Base-by-base conservation (phyloP, 2,797 vertebrate species). In the Percopsis omiscomaycus region DNA sequence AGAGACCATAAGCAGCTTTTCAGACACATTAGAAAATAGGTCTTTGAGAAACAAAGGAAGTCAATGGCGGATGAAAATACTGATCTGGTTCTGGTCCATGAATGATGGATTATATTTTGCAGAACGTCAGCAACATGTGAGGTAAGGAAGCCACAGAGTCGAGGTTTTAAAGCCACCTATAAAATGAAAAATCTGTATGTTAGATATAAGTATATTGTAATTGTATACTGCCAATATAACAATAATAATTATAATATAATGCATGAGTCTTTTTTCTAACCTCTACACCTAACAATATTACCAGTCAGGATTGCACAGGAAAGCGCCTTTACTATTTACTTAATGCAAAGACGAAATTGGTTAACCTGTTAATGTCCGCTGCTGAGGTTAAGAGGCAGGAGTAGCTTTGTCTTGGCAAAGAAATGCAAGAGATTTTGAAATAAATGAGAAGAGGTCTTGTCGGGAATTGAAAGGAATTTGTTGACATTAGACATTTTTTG, bases 321-420 rank as follows among this genome's bases (percentile, higher is more conserved):
- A 15, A 12, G 10, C 13, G 62, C 77, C 30, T 56, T n/a, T n/a
- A n/a, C n/a, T 29, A 37, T 37, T 37, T 37, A 37, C 32, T 5
- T 37, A 37, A 37, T 37, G 32, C 5, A 37, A 37, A 37, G 5
- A 37, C 8, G 32, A 2, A 37, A 37, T 37, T 8, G 32, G 32
- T 72, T 75, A 50, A 85, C 78, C 65, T 69, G 84, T 69, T 73
- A 71, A 80, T 69, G 59, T 22, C 46, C 16, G 66, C 61, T 60
- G 54, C 57, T 65, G 56, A 46, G 42, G 58, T 55, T 60, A 77
- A 67, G 65, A 75, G 69, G 68, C 69, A 75, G 27, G 56, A 68
- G 61, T 72, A 60, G 55, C 45, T 65, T 78, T 71, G 72, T 81
- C 60, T 80, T 9, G 32, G 32, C 32, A 37, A 55, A 58, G 47